Percentiles rank a stretch among this genome's conserved stretches.
Conservation (phyloP, 2,888 invertebrate genomes). For the Timema podura region DNA sequence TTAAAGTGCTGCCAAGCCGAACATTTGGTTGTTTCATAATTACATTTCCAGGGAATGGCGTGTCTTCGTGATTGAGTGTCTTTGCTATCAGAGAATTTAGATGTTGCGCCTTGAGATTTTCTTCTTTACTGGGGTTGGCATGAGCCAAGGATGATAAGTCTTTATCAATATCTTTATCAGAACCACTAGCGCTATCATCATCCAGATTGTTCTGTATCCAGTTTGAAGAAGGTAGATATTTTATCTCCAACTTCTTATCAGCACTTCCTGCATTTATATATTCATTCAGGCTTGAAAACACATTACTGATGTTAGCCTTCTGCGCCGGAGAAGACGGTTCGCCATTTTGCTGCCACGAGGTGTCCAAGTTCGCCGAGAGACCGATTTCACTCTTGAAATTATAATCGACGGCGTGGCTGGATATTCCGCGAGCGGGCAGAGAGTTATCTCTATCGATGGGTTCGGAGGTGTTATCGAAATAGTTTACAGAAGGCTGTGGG, state of each 20-base stretch:
- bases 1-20: no score
- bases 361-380: not conserved
- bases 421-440: not conserved
- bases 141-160: not conserved
- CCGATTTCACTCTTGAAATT: no score
- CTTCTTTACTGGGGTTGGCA: no score
- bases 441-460: not conserved
- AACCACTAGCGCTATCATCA: not conserved
- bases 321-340: constrained; percentile 34
- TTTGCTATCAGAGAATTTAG: no score
- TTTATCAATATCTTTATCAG: constrained; percentile 2
- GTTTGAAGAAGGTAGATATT: not conserved
- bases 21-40: no score
- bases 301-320: constrained; percentile 56
- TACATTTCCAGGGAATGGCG: no score
- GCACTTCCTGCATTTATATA: constrained; percentile 49
- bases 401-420: not conserved
- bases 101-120: no score
- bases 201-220: constrained; percentile 5
- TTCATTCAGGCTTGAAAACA: constrained; percentile 60
- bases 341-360: constrained; percentile 16
- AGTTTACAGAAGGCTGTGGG: constrained; percentile 13
- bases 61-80: no score
- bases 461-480: not conserved
- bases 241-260: not conserved